Base-by-base conservation (phyloP, 2,888 invertebrate genomes). In the Erebia ligea region DNA sequence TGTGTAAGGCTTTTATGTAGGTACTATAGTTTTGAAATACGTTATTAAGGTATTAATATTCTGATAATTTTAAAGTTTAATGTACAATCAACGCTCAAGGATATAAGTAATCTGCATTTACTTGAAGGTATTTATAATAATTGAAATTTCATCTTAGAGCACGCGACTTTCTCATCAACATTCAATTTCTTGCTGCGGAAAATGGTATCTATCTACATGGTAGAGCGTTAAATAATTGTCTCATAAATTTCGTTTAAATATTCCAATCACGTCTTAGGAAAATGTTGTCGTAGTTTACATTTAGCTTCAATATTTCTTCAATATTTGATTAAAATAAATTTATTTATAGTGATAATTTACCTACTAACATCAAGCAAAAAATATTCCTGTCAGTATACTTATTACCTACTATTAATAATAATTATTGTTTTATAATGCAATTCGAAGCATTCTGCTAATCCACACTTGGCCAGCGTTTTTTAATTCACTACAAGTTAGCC, bases 81-180 rank as follows among this genome's bases (percentile, higher is more conserved):
- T 42, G 42, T 57, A 52, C 50, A 15, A 34, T 64, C 9, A 56
- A 68, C 34, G 52, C 17, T 45, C 63, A 68, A 64, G 70, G 67
- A 52, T 64, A 63, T 17, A 67, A 50, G 58, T 63, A 67, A 71
- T 68, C 67, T 71, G 58, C 57, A 68, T 71, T 67, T 67, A 50
- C 34, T 42, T 54, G 15, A 25, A 42, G n/a, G 34, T 40, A 5
- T 50, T 45, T 63, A 62, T 66, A 52, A 50, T 67, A 62, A 72
- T 69, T 67, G 63, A 67, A 63, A 63, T 69, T 67, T 69, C 56
- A 21, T 42, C 57, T 66, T 42, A 63, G 42, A 69, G 59, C 50
- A 67, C 72, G 45, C 63, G 58, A 58, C 59, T 50, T 63, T 54
- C 58, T 72, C 62, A 72, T 72, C 67, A 69, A 17, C 64, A 72